Evolutionary conservation across 1,140 invertebrate genomes (phyloP).

Genomic region (Metaphire vulgaris): DNA sequence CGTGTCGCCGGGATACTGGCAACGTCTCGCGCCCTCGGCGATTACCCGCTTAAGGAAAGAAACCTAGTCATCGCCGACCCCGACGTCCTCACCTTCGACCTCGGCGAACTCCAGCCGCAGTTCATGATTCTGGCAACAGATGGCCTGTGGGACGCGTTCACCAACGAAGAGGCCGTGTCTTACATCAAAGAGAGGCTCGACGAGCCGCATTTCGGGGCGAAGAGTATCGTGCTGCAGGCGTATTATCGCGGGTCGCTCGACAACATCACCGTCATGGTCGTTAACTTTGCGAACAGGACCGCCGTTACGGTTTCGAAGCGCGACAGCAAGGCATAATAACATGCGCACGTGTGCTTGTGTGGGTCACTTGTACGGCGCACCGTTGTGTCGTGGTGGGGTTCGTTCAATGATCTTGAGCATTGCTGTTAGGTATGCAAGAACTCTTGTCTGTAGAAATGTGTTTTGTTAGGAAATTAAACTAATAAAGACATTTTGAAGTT

Average conservation of each 20-base stretch:
- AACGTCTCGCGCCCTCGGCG: slow-evolving; percentile 85
- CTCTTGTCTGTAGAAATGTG: too few relatives aligned
- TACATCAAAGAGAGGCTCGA: slow-evolving; percentile 56
- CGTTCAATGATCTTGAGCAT: too few relatives aligned
- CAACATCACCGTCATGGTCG: slow-evolving; percentile 89
- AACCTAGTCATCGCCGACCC: slow-evolving; percentile 89
- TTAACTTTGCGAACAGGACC: slow-evolving; percentile 66
- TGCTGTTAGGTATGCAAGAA: too few relatives aligned
- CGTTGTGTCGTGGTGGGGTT: too few relatives aligned
- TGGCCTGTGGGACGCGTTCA: slow-evolving; percentile 91
- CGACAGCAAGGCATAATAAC: not conserved
- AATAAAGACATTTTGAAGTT: too few relatives aligned
- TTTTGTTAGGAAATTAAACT: too few relatives aligned
- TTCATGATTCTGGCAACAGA: slow-evolving; percentile 84
- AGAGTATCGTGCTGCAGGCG: slow-evolving; percentile 80
- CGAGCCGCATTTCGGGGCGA: slow-evolving; percentile 79
- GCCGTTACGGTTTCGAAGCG: not conserved
- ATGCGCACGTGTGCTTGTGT: too few relatives aligned
- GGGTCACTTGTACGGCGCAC: too few relatives aligned
- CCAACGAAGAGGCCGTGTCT: slow-evolving; percentile 84
- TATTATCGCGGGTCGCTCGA: slow-evolving; percentile 84
- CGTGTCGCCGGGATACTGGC: slow-evolving; percentile 90
- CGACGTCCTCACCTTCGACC: slow-evolving; percentile 87
- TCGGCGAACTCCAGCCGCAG: slow-evolving; percentile 63
- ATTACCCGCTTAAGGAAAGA: slow-evolving; percentile 89